Conservation (phyloP, 1,140 invertebrate genomes). For the Orchestia grillus region DNA sequence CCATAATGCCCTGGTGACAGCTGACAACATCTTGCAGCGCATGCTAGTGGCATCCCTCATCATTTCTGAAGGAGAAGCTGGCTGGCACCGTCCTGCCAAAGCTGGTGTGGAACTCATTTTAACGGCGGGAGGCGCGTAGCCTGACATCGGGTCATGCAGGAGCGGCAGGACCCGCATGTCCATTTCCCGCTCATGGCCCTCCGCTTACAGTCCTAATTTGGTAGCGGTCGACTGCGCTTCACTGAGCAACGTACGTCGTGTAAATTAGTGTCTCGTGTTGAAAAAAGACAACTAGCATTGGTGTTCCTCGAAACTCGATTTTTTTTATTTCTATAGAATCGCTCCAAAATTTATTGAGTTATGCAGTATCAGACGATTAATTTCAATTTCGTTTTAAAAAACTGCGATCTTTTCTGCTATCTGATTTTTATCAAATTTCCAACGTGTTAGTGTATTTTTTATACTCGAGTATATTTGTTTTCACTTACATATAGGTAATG, state of each 20-base stretch:
- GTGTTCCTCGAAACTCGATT: not conserved
- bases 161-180: not conserved
- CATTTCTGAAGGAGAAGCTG: not conserved
- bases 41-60: not conserved
- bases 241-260: not conserved
- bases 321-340: not conserved
- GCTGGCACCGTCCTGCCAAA: not conserved
- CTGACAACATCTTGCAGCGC: not conserved
- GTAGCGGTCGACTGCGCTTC: not conserved
- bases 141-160: not conserved
- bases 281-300: not conserved
- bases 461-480: no score
- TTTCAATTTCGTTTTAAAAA: no score
- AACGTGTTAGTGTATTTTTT: no score
- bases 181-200: not conserved
- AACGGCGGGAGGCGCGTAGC: not conserved
- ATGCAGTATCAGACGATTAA: no score
- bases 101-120: not conserved
- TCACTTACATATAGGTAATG: not conserved
- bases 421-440: no score
- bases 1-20: not conserved
- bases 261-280: not conserved
- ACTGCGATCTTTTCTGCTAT: no score
- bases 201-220: not conserved
- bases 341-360: no score